Base-by-base conservation (phyloP, 2,888 invertebrate genomes). In the Ischnus inquisitorius region DNA sequence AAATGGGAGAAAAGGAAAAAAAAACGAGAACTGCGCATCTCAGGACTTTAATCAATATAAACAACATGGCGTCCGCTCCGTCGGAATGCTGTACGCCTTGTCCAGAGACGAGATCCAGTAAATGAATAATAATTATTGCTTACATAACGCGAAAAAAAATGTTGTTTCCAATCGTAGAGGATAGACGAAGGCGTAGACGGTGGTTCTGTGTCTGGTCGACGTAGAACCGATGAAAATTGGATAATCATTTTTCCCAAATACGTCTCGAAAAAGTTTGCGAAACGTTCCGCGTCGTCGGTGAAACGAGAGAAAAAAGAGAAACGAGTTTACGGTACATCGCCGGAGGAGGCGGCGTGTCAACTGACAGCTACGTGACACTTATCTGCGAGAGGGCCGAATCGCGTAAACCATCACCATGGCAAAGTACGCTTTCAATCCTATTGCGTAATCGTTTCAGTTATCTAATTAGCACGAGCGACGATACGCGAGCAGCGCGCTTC, bases 401-500 rank as follows among this genome's bases (percentile, higher is more conserved):
- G 41, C 77, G 64, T 60, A 71, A 82, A 84, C 64, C 89, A 88
- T 91, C 91, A 91, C 87, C 89, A 93, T 93, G 93, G 93, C 93
- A 90, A 93, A 93, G 93, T 93, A 93, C 86, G 93, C 48, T 72
- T 57, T 85, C 75, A 43, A 79, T 83, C 85, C 82, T 68, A 85
- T 91, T 90, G 89, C 90, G 89, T 91, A 90, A 91, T 89, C 72
- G 46, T 72, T 25, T 79, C 69, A 71, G 79, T 89, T 92, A 92
- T 91, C 90, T 89, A 90, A 92, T 92, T 92, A 89, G 87, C 88
- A 82, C 71, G 65, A 39, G 43, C 67, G 78, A 75, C 54, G 75
- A 79, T 75, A 68, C 80, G 79, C 78, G n/a, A n/a, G 60, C 71
- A 62, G 28, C 2, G 60, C 71, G 57, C 67, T 43, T 82, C 64